Base-by-base conservation (phyloP, 2,888 invertebrate species). In the Masnerella sp. region DNA sequence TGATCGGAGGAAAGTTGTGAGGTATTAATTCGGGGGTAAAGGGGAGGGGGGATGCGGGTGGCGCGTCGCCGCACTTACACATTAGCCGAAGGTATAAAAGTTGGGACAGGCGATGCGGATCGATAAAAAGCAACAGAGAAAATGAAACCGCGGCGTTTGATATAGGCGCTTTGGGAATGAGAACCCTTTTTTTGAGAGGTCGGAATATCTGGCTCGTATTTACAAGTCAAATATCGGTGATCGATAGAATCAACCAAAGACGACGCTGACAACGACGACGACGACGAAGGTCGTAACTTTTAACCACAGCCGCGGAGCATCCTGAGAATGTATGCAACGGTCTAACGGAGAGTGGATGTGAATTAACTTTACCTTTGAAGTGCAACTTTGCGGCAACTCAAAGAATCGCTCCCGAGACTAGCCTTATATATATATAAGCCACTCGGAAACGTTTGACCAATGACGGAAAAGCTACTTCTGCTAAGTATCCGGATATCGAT, bases 211-310 rank as follows among this genome's bases (percentile, higher is more conserved):
- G 45, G 22, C 40, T 54, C 56, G 45, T 71, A 71, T 71, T 71
- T 71, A 65, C 71, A 71, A 71, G 71, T 71, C 62, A 71, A 71
- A 71, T 71, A 71, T 64, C 59, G 52, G 40, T 45, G 71, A 72
- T 72, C 65, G 65, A 65, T 65, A 47, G 34, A 72, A 64, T 65
- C 52, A 58, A 67, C 42, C 61, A 61, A 69, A 69, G 54, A 61
- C 59, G 68, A 59, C 43, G 52, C 74, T 74, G 49, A 59, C 40
- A 68, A 54, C 72, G 40, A 43, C 65, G 14, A 61, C 38, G 58
- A 45, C 58, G 70, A 77, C 75, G 68, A 78, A 38, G 43, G 74
- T 73, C 74, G 58, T 69, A 76, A 78, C 76, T 67, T 67, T 76
- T 40, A 64, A 71, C 56, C 67, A 38, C 64, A 62, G 73, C 74